These are phyloP conservation scores for Ptycholaimellus sp. DNA, from an alignment of 2,888 invertebrate genomes.

Conservation along the genomic window DNA sequence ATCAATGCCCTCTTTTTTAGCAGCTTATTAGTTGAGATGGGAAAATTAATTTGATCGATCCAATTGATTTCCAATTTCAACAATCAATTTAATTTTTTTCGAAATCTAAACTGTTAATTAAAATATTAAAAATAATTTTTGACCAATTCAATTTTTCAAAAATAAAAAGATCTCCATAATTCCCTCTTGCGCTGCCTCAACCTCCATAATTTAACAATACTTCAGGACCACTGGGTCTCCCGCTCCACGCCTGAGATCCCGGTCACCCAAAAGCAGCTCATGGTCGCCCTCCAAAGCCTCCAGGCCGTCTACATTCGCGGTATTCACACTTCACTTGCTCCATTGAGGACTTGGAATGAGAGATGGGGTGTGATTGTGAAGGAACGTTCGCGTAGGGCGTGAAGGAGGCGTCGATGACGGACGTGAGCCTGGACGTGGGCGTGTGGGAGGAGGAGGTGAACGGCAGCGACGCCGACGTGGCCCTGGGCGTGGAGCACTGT, in stretches of 20 bases:
- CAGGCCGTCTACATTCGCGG: constrained; percentile 39
- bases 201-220: no score
- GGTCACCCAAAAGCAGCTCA: constrained; percentile 51
- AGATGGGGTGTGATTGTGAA: no score
- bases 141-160: constrained; percentile 3
- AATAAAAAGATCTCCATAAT: neutral
- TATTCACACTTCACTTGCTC: no score
- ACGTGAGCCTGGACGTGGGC: neutral
- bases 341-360: no score
- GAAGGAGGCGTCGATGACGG: neutral
- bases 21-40: no score
- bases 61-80: no score
- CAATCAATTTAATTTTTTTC: no score
- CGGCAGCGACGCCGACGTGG: constrained; percentile 5
- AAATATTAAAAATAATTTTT: neutral
- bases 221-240: constrained; percentile 42
- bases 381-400: neutral
- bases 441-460: constrained; percentile 4
- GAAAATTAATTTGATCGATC: no score
- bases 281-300: constrained; percentile 67
- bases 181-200: no score
- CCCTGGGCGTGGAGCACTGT: constrained; percentile 16
- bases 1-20: no score
- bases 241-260: constrained; percentile 34
- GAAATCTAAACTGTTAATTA: no score